Conservation (phyloP, 2,888 invertebrate genomes). For the Timandra comae region DNA sequence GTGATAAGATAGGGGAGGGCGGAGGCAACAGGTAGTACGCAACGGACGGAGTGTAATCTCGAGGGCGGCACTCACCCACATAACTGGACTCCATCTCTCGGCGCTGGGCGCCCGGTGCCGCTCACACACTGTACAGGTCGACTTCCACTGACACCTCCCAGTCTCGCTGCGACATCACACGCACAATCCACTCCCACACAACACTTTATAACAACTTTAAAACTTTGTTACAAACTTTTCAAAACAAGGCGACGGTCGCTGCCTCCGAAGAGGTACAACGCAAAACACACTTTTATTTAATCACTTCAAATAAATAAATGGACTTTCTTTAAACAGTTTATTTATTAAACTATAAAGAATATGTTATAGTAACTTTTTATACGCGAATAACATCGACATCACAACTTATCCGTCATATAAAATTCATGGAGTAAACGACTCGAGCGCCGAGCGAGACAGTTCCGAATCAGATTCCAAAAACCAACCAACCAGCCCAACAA, state of each 20-base stretch:
- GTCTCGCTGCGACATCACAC: slow-evolving; percentile 62
- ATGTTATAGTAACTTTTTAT: too few species aligned
- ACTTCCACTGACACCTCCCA: slow-evolving; percentile 47
- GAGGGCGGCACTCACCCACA: slow-evolving; percentile 49
- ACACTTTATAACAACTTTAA: slow-evolving; percentile 45
- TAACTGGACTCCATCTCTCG: slow-evolving; percentile 57
- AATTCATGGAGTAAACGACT: too few species aligned
- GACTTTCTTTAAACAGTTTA: slow-evolving; percentile 29
- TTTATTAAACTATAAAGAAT: slow-evolving; percentile 14
- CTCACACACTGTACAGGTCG: slow-evolving; percentile 29
- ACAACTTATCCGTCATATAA: neutral
- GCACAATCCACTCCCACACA: slow-evolving; percentile 39
- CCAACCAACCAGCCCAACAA: too few species aligned
- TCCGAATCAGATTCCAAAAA: too few species aligned
- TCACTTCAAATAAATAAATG: slow-evolving; percentile 20
- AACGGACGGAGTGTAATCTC: slow-evolving; percentile 12
- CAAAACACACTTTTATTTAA: slow-evolving; percentile 4
- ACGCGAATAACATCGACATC: neutral
- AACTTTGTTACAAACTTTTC: slow-evolving; percentile 47
- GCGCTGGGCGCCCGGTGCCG: slow-evolving; percentile 22
- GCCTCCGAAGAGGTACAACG: neutral
- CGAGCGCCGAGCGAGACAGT: neutral
- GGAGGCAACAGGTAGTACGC: slow-evolving; percentile 4
- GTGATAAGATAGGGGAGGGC: slow-evolving; percentile 48
- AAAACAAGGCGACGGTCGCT: slow-evolving; percentile 27